Evolutionary conservation across 2,113 vertebrate genomes (phyloP).

Genomic region (Capreolus pygargus): DNA sequence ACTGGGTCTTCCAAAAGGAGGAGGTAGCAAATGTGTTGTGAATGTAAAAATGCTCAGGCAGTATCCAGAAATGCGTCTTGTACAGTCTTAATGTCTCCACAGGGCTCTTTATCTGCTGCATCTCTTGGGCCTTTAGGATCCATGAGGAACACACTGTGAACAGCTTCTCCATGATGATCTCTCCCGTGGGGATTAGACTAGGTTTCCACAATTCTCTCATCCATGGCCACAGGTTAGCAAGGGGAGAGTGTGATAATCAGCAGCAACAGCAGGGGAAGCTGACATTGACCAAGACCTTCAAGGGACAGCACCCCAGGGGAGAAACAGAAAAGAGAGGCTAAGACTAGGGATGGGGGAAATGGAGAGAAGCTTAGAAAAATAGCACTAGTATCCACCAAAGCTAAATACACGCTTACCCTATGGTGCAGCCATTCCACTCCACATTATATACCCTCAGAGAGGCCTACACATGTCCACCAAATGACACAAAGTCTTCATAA

Average conservation of each 20-base stretch:
- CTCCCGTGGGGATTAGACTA: rapidly evolving
- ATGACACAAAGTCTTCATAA: background rate
- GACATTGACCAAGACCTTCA: background rate
- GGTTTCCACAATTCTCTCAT: background rate
- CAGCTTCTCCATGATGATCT: background rate
- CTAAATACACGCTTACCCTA: background rate
- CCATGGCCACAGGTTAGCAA: background rate
- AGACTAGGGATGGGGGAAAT: background rate
- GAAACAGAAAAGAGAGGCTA: background rate
- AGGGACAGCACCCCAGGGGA: background rate
- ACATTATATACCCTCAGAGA: background rate
- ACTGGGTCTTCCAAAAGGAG: conserved; percentile 10
- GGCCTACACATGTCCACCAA: background rate
- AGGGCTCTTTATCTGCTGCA: conserved; percentile 28
- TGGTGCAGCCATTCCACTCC: background rate
- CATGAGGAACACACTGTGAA: background rate
- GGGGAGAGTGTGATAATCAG: background rate
- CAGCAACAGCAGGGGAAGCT: background rate
- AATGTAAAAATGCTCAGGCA: conserved; percentile 23
- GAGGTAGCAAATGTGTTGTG: background rate
- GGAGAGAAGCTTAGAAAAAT: background rate
- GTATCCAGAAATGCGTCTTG: conserved; percentile 48
- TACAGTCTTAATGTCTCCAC: conserved; percentile 1
- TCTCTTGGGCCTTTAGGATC: conserved; percentile 29
- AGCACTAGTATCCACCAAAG: background rate